Percentiles rank a stretch among this genome's conserved stretches.
These are phyloP conservation scores for Channa argus DNA, from an alignment of 2,113 vertebrate genomes.

Conservation along the genomic window DNA sequence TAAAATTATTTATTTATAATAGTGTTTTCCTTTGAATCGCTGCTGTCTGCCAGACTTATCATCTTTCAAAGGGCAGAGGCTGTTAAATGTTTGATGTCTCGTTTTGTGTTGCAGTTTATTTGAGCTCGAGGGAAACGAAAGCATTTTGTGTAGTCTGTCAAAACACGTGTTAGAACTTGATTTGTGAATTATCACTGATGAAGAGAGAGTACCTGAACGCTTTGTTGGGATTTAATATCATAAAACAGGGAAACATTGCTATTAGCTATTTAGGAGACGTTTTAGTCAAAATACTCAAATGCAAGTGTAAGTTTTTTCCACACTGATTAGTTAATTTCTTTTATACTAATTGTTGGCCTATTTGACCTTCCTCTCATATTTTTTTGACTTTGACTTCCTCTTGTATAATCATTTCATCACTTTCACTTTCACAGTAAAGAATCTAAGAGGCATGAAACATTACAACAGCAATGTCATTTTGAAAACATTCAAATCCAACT, in stretches of 20 bases:
- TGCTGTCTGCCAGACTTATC: conserved; percentile 31
- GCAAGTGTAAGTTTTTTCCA: background rate
- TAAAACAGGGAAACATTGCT: background rate
- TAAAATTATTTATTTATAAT: conserved; percentile 43
- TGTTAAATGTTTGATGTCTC: conserved; percentile 36
- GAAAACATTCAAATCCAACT: too few relatives aligned
- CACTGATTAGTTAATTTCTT: background rate
- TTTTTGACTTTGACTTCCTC: too few relatives aligned
- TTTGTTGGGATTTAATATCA: background rate
- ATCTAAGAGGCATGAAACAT: too few relatives aligned
- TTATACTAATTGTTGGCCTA: too few relatives aligned
- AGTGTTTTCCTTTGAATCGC: conserved; percentile 19
- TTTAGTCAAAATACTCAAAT: background rate
- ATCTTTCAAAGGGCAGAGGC: conserved; percentile 30
- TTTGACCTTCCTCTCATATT: too few relatives aligned
- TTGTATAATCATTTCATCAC: too few relatives aligned
- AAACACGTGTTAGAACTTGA: background rate
- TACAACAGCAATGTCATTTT: too few relatives aligned
- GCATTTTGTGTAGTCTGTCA: background rate
- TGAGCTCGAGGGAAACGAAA: conserved; percentile 4
- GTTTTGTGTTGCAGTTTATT: conserved; percentile 35
- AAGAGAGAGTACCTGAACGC: background rate
- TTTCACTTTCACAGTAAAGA: too few relatives aligned
- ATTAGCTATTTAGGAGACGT: background rate
- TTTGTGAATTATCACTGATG: conserved; percentile 4